phyloP scores from a whole-genome alignment of 2,797 vertebrate genomes.

The Phyllotis vaccarum region DNA sequence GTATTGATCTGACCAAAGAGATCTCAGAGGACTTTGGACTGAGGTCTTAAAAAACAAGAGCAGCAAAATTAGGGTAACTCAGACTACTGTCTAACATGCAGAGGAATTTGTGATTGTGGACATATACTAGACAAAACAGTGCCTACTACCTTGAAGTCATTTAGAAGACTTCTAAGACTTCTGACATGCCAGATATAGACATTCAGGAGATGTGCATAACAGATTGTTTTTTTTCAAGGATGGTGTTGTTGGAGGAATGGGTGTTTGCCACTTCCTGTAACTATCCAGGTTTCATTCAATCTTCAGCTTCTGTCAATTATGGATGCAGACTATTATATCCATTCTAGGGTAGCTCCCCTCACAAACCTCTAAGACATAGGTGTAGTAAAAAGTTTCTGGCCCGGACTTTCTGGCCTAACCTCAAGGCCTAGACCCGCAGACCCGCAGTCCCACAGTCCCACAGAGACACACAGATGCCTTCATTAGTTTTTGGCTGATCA shows the following conservation, averaged over 20 bases:
- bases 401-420: too few relatives aligned
- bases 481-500: too few relatives aligned
- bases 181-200: too few relatives aligned
- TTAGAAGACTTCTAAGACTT: not conserved
- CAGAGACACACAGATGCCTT: too few relatives aligned
- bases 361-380: not conserved
- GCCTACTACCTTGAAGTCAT: too few relatives aligned
- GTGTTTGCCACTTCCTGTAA: not conserved
- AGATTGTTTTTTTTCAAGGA: too few relatives aligned
- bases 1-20: too few relatives aligned
- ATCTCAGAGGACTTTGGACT: not conserved
- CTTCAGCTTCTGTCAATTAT: not conserved
- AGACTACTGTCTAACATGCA: not conserved
- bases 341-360: not conserved
- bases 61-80: not conserved
- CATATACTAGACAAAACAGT: too few relatives aligned
- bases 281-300: not conserved
- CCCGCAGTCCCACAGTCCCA: too few relatives aligned
- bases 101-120: not conserved
- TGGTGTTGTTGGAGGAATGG: not conserved
- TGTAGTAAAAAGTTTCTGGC: too few relatives aligned
- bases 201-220: too few relatives aligned
- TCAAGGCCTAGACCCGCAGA: too few relatives aligned
- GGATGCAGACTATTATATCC: not conserved
- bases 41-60: not conserved